These are phyloP conservation scores for Xylocampa areola DNA, from an alignment of 2,888 invertebrate species.

Conservation along the genomic window DNA sequence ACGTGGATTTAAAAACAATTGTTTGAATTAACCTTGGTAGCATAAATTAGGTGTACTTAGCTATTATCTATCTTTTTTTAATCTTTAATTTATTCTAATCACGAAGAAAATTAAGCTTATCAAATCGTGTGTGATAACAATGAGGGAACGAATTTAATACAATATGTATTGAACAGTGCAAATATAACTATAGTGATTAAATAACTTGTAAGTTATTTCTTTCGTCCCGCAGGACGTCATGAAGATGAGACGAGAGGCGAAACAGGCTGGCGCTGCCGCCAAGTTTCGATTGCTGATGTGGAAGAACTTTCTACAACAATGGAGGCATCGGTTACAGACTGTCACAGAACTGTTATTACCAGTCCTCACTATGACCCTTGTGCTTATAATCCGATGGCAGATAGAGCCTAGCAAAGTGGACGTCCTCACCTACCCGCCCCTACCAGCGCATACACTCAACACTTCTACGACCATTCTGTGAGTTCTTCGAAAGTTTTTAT, in stretches of 20 bases:
- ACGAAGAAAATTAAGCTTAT: slow-evolving; percentile 38
- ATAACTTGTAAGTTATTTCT: too few species aligned
- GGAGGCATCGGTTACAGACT: slow-evolving; percentile 92
- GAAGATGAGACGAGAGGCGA: slow-evolving; percentile 49
- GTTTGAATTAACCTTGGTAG: slow-evolving; percentile 15
- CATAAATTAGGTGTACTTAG: slow-evolving; percentile 1
- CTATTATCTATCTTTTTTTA: slow-evolving; percentile 27
- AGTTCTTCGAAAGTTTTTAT: slow-evolving; percentile 56
- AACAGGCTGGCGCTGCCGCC: slow-evolving; percentile 76
- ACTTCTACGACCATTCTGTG: slow-evolving; percentile 70
- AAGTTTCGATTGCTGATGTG: slow-evolving; percentile 93
- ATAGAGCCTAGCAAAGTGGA: slow-evolving; percentile 87
- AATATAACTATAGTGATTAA: slow-evolving; percentile 6
- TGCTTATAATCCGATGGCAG: slow-evolving; percentile 92
- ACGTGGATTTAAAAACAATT: slow-evolving; percentile 8
- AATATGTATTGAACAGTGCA: slow-evolving; percentile 13
- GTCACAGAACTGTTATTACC: slow-evolving; percentile 92
- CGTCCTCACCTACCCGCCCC: slow-evolving; percentile 65
- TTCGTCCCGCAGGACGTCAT: slow-evolving; percentile 52
- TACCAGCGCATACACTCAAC: slow-evolving; percentile 72
- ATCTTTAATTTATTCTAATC: slow-evolving; percentile 45
- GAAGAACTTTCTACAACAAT: slow-evolving; percentile 95
- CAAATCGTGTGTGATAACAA: slow-evolving; percentile 39
- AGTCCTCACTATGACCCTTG: slow-evolving; percentile 91
- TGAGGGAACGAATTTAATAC: slow-evolving; percentile 34